Evolutionary conservation across 1,140 invertebrate genomes (phyloP).

Genomic region (Drosophila murphyi): DNA sequence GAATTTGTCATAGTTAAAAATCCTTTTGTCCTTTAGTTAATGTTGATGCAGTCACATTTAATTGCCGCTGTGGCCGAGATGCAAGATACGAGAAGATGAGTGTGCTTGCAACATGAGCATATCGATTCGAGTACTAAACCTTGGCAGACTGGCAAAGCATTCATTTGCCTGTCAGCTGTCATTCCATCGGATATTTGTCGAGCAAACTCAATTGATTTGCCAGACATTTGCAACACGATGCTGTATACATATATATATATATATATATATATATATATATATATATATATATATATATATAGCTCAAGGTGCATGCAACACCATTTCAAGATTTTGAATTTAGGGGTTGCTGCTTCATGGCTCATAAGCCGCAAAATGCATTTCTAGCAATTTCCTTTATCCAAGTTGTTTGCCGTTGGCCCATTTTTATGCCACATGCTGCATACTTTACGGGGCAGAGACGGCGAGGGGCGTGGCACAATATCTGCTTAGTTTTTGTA

Average conservation of each 20-base stretch:
- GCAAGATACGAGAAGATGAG: no score
- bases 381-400: constrained; percentile 75
- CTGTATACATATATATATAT: background rate
- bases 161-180: constrained; percentile 60
- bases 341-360: constrained; percentile 49
- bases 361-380: constrained; percentile 74
- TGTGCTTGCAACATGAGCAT: background rate
- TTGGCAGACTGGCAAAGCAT: constrained; percentile 23
- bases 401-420: constrained; percentile 57
- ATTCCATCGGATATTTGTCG: constrained; percentile 72
- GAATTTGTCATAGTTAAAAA: constrained; percentile 66
- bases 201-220: constrained; percentile 75
- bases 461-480: constrained; percentile 7
- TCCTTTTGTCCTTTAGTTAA: constrained; percentile 35
- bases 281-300: background rate
- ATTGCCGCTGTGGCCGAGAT: constrained; percentile 30
- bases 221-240: constrained; percentile 12
- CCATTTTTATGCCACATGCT: constrained; percentile 70
- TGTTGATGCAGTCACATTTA: constrained; percentile 48
- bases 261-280: no score
- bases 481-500: constrained; percentile 69
- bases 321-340: background rate
- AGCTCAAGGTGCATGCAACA: constrained; percentile 28
- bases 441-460: constrained; percentile 45
- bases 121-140: constrained; percentile 10